These are phyloP conservation scores for Anguilla pacifica DNA, from an alignment of 2,797 vertebrate species.

Conservation along the genomic window DNA sequence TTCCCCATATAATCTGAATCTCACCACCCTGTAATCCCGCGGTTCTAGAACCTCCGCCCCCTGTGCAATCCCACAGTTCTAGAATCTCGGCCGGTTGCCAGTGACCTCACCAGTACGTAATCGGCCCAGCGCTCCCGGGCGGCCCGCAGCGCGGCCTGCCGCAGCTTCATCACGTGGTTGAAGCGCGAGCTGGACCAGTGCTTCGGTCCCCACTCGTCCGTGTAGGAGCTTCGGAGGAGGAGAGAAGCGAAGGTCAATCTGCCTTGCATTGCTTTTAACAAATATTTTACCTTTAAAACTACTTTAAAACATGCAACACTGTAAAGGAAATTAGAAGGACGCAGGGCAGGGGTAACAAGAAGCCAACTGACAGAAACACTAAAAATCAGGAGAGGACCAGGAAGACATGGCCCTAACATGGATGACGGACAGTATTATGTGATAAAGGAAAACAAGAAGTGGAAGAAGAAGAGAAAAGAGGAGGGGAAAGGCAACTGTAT, in stretches of 20 bases:
- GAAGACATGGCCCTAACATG: no score
- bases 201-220: constrained; percentile 93
- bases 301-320: no score
- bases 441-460: no score
- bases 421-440: no score
- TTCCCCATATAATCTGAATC: not conserved
- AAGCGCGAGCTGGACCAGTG: constrained; percentile 92
- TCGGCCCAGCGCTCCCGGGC: constrained; percentile 93
- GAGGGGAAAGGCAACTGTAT: not conserved
- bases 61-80: not conserved
- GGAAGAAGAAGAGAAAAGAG: not conserved
- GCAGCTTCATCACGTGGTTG: constrained; percentile 90
- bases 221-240: constrained; percentile 76
- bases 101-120: constrained; percentile 84
- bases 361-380: no score
- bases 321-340: no score
- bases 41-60: not conserved
- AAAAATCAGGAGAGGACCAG: no score
- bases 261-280: not conserved
- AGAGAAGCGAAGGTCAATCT: no score
- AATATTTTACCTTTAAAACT: not conserved
- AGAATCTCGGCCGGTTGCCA: not conserved
- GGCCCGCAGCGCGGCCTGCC: constrained; percentile 87
- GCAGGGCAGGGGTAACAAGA: no score
- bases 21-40: not conserved